Evolutionary conservation across 2,113 vertebrate species (phyloP).

Genomic region (Madoqua kirkii): DNA sequence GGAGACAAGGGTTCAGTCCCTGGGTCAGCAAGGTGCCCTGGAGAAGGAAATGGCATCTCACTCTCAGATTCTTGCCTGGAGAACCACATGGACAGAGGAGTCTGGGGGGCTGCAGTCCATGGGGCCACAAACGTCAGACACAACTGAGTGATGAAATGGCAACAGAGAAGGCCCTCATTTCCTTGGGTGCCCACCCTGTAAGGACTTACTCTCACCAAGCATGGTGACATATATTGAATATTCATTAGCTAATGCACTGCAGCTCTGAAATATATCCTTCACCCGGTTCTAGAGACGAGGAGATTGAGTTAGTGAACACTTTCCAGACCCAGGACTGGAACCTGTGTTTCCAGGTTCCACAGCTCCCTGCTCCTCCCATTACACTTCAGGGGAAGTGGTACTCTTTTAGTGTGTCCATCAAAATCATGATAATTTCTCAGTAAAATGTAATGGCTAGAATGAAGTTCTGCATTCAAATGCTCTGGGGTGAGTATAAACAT

Average conservation of each 20-base stretch:
- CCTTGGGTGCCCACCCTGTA: fast-evolving
- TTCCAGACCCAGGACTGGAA: background rate
- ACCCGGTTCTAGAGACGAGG: fast-evolving
- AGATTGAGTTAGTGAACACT: too few relatives aligned
- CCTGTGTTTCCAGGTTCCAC: fast-evolving
- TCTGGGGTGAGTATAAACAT: fast-evolving
- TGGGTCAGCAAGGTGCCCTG: background rate
- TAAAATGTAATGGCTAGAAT: background rate
- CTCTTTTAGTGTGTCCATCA: background rate
- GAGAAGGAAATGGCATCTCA: background rate
- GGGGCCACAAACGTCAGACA: background rate
- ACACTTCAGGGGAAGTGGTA: background rate
- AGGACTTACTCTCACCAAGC: too few relatives aligned
- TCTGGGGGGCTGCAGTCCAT: background rate
- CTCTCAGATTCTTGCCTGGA: background rate
- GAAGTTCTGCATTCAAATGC: background rate
- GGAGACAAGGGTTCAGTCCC: background rate
- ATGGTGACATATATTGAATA: fast-evolving
- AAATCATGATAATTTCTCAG: background rate
- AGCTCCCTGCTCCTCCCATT: too few relatives aligned
- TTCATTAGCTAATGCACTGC: background rate
- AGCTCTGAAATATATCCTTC: too few relatives aligned
- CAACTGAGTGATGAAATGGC: background rate
- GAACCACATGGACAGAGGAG: background rate
- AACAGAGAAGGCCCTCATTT: background rate